Percentiles rank a stretch among this genome's conserved stretches.
Conservation (phyloP, 2,888 invertebrate species). For the Sinodicranocentrus sp. region DNA sequence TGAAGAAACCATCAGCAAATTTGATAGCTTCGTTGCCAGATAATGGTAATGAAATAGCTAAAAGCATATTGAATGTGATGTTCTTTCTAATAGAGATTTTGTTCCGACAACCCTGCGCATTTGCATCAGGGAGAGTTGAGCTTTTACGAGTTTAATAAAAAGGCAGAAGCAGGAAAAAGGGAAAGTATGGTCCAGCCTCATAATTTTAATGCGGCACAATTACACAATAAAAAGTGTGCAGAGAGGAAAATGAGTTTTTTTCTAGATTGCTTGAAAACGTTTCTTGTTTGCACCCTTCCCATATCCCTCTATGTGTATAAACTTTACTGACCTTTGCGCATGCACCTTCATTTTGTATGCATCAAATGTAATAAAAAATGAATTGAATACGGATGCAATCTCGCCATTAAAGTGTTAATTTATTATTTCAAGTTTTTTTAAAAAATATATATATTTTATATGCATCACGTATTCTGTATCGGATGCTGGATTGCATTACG, state of each 20-base stretch:
- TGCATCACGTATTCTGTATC: no score
- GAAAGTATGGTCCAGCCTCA: slow-evolving; percentile 31
- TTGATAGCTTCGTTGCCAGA: neutral
- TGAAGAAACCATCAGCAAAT: neutral
- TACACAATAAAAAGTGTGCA: slow-evolving; percentile 36
- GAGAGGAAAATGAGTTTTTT: slow-evolving; percentile 12
- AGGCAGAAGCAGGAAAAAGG: neutral
- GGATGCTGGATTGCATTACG: no score
- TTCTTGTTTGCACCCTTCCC: slow-evolving; percentile 1
- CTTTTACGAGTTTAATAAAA: neutral
- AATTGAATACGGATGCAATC: slow-evolving; percentile 17
- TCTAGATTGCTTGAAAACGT: slow-evolving; percentile 17
- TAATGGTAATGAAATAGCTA: slow-evolving; percentile 10
- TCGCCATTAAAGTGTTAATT: slow-evolving; percentile 50
- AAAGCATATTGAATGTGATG: slow-evolving; percentile 2
- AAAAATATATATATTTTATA: neutral
- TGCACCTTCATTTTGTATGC: slow-evolving; percentile 49
- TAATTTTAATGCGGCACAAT: slow-evolving; percentile 52
- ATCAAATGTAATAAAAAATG: slow-evolving; percentile 34
- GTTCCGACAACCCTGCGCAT: slow-evolving; percentile 9
- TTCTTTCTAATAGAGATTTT: slow-evolving; percentile 6
- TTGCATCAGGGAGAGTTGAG: neutral
- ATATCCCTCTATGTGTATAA: neutral
- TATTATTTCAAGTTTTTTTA: slow-evolving; percentile 26
- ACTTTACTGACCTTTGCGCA: neutral